Percentiles rank a stretch among this genome's conserved stretches.
phyloP scores from a whole-genome alignment of 2,888 invertebrate species.

The Cheilosia vernalis region DNA sequence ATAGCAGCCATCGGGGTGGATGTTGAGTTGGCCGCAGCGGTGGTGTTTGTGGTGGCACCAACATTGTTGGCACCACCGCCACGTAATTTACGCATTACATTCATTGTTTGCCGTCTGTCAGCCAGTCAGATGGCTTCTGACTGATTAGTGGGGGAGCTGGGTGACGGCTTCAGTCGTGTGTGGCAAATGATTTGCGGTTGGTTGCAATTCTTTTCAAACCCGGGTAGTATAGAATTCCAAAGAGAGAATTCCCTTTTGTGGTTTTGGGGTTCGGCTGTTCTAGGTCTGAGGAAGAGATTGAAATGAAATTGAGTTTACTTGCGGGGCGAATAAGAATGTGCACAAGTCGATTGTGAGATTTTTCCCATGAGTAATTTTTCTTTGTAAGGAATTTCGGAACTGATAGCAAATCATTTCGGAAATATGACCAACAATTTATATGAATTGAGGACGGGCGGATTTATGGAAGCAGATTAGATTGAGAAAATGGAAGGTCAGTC shows the following conservation, averaged over 20 bases:
- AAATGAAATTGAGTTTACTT: slow-evolving; percentile 50
- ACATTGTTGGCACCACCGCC: slow-evolving; percentile 84
- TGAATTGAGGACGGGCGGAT: too few relatives aligned
- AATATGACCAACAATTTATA: too few relatives aligned
- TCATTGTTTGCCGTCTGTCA: slow-evolving; percentile 85
- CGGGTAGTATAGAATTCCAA: slow-evolving; percentile 6
- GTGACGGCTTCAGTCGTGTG: slow-evolving; percentile 15
- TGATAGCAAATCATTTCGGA: too few relatives aligned
- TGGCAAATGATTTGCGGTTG: slow-evolving; percentile 57
- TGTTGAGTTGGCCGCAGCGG: slow-evolving; percentile 84
- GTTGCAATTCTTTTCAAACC: slow-evolving; percentile 8
- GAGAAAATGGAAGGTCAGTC: too few relatives aligned
- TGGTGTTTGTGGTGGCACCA: slow-evolving; percentile 82
- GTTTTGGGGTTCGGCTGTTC: slow-evolving; percentile 57
- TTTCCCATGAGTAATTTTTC: too few relatives aligned
- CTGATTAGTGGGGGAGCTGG: slow-evolving; percentile 24
- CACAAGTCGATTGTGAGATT: neutral
- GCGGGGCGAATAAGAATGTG: slow-evolving; percentile 7
- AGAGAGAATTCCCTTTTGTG: slow-evolving; percentile 37
- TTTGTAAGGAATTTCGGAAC: too few relatives aligned
- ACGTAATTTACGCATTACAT: slow-evolving; percentile 96
- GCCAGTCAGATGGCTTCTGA: slow-evolving; percentile 44
- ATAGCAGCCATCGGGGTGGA: slow-evolving; percentile 82
- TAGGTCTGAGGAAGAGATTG: slow-evolving; percentile 39
- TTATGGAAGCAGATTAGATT: too few relatives aligned